Percentiles rank a stretch among this genome's conserved stretches.
These are phyloP conservation scores for Peromyscus californicus DNA, from an alignment of 2,113 vertebrate species.

Conservation along the genomic window DNA sequence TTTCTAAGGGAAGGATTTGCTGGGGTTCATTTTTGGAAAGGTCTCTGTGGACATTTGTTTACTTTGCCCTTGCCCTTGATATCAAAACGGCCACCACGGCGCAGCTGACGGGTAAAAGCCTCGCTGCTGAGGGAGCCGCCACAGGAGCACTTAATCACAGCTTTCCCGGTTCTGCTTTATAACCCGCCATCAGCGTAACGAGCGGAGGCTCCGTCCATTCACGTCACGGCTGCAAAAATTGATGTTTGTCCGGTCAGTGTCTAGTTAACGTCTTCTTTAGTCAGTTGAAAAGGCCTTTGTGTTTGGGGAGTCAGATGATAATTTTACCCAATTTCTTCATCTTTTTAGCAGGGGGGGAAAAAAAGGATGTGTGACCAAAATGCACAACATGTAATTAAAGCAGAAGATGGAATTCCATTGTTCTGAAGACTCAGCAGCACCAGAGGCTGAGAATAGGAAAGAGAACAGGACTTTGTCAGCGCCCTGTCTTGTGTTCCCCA, in stretches of 20 bases:
- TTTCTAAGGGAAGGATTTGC: neutral
- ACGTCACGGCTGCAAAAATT: conserved; percentile 58
- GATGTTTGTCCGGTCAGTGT: conserved; percentile 56
- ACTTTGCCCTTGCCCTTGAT: conserved; percentile 58
- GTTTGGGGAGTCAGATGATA: conserved; percentile 47
- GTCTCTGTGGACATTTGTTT: conserved; percentile 34
- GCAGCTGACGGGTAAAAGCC: conserved; percentile 20
- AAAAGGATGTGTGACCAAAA: conserved; percentile 17
- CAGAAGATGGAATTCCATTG: neutral
- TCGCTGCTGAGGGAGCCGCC: neutral
- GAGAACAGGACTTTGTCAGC: no score
- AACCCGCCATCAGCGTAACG: conserved; percentile 22
- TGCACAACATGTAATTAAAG: conserved; percentile 37
- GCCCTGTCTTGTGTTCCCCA: neutral
- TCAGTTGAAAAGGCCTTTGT: conserved; percentile 59
- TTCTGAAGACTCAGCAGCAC: neutral
- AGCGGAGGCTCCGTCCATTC: neutral
- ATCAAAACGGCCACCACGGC: conserved; percentile 18
- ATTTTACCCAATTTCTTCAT: conserved; percentile 60
- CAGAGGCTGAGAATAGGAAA: neutral
- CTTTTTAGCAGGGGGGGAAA: conserved; percentile 56
- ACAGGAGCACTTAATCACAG: conserved; percentile 59
- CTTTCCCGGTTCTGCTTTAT: conserved; percentile 26
- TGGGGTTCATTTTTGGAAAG: neutral
- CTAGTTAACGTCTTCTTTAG: conserved; percentile 56